These are phyloP conservation scores for Notolepis coatsorum DNA, from an alignment of 2,797 vertebrate genomes.

Conservation along the genomic window DNA sequence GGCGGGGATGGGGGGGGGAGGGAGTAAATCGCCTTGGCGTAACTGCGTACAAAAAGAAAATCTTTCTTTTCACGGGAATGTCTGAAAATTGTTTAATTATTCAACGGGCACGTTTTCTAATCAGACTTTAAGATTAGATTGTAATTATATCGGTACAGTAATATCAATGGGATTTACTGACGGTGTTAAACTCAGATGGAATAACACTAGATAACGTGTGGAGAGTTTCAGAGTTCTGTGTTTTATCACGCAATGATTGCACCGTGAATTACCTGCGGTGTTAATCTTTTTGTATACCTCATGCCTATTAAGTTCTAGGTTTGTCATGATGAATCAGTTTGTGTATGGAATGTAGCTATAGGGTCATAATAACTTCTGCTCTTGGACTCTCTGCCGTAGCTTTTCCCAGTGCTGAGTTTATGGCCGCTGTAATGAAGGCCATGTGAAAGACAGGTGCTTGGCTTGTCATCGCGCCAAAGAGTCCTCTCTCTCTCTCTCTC, in stretches of 20 bases:
- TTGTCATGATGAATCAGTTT: not conserved
- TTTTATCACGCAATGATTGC: constrained; percentile 8
- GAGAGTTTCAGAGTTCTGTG: not conserved
- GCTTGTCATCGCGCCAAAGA: constrained; percentile 1
- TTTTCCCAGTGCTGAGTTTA: not conserved
- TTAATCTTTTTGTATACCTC: not conserved
- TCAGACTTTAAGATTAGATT: constrained; percentile 61
- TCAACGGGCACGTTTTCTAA: constrained; percentile 66
- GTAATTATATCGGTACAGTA: constrained; percentile 56
- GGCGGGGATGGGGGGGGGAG: constrained; percentile 25
- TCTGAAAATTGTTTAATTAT: constrained; percentile 67
- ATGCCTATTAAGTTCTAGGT: not conserved
- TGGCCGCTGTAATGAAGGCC: constrained; percentile 2
- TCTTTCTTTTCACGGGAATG: constrained; percentile 52
- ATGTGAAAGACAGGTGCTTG: constrained; percentile 26
- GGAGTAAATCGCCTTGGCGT: constrained; percentile 62
- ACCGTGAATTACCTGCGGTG: constrained; percentile 5
- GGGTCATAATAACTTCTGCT: not conserved
- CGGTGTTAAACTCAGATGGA: constrained; percentile 30
- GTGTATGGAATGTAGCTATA: constrained; percentile 10
- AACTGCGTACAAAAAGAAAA: no score
- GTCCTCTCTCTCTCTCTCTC: not conserved
- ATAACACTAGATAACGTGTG: constrained; percentile 22
- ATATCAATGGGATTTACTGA: constrained; percentile 48
- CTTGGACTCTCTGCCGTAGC: not conserved